A percentile compares a stretch with the other conserved stretches of the same genome.
These are phyloP conservation scores for Toxotes lorentzi DNA, from an alignment of 2,797 vertebrate species.

Conservation along the genomic window DNA sequence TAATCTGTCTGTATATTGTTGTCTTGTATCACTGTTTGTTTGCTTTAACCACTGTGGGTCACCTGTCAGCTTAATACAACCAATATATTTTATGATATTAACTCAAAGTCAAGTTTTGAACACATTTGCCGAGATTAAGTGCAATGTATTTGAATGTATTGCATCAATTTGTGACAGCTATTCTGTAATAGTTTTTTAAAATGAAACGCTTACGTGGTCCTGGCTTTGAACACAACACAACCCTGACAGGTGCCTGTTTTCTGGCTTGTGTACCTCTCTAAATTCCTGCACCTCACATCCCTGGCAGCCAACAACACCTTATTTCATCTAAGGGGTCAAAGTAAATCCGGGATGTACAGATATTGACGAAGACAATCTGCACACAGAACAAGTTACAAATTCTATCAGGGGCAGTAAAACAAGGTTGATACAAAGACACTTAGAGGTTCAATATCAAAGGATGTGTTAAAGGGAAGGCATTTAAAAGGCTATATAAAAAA, in stretches of 20 bases:
- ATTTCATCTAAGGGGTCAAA: slow-evolving; percentile 58
- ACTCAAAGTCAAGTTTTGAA: slow-evolving; percentile 11
- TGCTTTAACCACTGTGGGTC: not conserved
- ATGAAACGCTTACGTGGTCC: slow-evolving; percentile 6
- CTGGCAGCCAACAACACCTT: slow-evolving; percentile 33
- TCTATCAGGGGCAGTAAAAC: slow-evolving; percentile 44
- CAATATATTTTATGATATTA: not conserved
- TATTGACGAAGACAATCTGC: slow-evolving; percentile 70
- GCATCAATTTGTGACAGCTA: slow-evolving; percentile 3
- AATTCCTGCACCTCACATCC: slow-evolving; percentile 13
- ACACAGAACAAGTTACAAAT: slow-evolving; percentile 63
- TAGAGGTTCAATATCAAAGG: slow-evolving; percentile 57
- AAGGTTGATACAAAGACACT: slow-evolving; percentile 75
- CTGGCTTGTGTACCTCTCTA: slow-evolving; percentile 35
- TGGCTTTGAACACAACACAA: slow-evolving; percentile 20
- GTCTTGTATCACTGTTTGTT: not conserved
- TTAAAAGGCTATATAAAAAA: slow-evolving; percentile 56
- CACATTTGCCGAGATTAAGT: slow-evolving; percentile 9
- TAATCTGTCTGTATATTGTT: not conserved
- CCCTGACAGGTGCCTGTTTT: slow-evolving; percentile 35
- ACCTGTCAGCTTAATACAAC: not conserved
- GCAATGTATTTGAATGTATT: not conserved
- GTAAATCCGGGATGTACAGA: slow-evolving; percentile 60
- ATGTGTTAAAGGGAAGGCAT: slow-evolving; percentile 46
- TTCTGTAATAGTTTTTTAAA: not conserved